These are phyloP conservation scores for Drosophila birchii DNA, from an alignment of 2,888 invertebrate genomes.

Conservation along the genomic window DNA sequence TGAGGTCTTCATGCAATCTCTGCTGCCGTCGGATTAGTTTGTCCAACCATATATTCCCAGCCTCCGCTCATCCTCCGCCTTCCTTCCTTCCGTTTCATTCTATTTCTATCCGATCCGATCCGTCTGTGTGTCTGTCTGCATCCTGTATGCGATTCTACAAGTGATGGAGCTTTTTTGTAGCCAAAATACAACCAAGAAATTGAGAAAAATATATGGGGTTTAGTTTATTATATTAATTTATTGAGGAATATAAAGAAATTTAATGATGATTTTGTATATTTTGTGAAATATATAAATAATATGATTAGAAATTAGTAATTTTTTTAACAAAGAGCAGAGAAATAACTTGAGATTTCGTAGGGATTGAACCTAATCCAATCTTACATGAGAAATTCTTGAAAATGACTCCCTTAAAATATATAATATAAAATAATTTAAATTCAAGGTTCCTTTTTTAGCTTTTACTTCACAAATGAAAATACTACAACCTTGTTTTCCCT, in stretches of 20 bases:
- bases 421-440: too few relatives aligned
- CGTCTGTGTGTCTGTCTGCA: slow-evolving; percentile 16
- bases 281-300: neutral
- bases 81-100: slow-evolving; percentile 33
- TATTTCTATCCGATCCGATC: slow-evolving; percentile 12
- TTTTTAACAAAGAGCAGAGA: too few relatives aligned
- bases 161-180: neutral
- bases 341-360: too few relatives aligned
- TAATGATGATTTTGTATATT: neutral
- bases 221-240: neutral
- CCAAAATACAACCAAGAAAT: neutral
- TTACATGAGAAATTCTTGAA: too few relatives aligned
- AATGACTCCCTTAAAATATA: too few relatives aligned
- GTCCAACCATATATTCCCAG: slow-evolving; percentile 39
- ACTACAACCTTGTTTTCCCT: neutral
- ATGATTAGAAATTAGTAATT: too few relatives aligned
- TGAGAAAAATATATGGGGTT: neutral
- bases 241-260: neutral
- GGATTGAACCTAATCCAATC: too few relatives aligned
- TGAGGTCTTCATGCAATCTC: slow-evolving; percentile 33
- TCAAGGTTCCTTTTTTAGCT: too few relatives aligned
- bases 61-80: neutral
- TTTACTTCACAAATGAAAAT: neutral
- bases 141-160: neutral
- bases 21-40: slow-evolving; percentile 50